Base-by-base conservation (phyloP, 2,888 invertebrate genomes). In the Zootermopsis nevadensis region DNA sequence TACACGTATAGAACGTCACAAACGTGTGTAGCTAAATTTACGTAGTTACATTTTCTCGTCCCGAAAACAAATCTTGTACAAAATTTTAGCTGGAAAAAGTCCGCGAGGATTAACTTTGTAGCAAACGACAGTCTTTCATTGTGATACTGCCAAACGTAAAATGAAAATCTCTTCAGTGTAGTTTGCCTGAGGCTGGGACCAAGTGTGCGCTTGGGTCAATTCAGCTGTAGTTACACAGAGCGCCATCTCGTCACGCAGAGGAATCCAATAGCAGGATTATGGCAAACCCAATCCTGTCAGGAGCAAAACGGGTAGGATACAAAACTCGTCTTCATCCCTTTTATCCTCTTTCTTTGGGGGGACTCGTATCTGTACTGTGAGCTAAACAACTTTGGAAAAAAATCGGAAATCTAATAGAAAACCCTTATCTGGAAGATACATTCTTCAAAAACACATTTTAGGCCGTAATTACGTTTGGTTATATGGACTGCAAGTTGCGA, bases 251-350 rank as follows among this genome's bases (percentile, higher is more conserved):
- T 10, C 60, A 60, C 60, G 60, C n/a, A n/a, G 60, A n/a, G 76
- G 30, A 48, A 76, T 76, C 76, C 76, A 76, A 76, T 76, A 76
- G 76, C 30, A 48, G 76, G 76, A 76, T 76, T 76, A 76, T 42
- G 76, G 38, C 76, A n/a, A 27, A 48, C 42, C 76, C 38, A 76
- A 76, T 76, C 48, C 76, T 76, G 48, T 76, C 76, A 35, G 72
- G 22, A 74, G 38, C 72, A 33, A 76, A 76, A 76, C 76, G 42
- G 38, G 42, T 35, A 22, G 27, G 42, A 76, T 76, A 76, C 76
- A 76, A 12, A 27, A 76, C 27, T 27, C 31, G 27, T 76, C 31
- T 35, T 72, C 27, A 15, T 72, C 72, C 72, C 27, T 72, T 35
- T 72, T 33, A 72, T 72, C 33, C 72, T 72, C 24, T 33, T 33